Evolutionary conservation across 2,888 invertebrate species (phyloP).

Genomic region (Cotesia congregata): DNA sequence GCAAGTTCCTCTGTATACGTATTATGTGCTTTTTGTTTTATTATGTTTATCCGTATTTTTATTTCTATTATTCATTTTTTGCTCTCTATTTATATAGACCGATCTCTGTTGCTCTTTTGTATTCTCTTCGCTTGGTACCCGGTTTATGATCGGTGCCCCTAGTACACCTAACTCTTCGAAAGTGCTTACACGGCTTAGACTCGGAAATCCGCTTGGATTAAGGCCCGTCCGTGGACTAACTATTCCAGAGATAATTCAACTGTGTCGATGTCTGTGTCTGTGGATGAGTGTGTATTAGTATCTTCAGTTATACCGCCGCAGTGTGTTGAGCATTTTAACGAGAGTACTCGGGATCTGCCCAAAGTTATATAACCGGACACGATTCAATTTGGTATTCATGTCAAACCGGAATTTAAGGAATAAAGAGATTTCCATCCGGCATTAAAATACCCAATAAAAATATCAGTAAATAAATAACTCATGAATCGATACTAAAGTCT

Average conservation of each 20-base stretch:
- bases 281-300: slow-evolving; percentile 2
- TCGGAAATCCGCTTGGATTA: slow-evolving; percentile 50
- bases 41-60: slow-evolving; percentile 40
- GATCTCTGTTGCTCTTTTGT: background rate
- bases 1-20: background rate
- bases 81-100: slow-evolving; percentile 12
- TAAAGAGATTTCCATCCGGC: background rate
- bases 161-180: slow-evolving; percentile 48
- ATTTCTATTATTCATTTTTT: slow-evolving; percentile 33
- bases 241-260: slow-evolving; percentile 41
- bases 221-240: slow-evolving; percentile 45
- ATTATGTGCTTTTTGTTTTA: slow-evolving; percentile 27
- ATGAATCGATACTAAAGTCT: no score
- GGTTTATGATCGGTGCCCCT: slow-evolving; percentile 47
- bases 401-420: slow-evolving; percentile 13
- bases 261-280: slow-evolving; percentile 31
- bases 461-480: background rate
- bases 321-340: slow-evolving; percentile 36
- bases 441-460: background rate
- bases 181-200: slow-evolving; percentile 51
- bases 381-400: slow-evolving; percentile 33
- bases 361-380: slow-evolving; percentile 23
- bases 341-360: slow-evolving; percentile 4
- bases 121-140: slow-evolving; percentile 16
- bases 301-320: background rate